Conservation (phyloP, 2,888 invertebrate genomes). For the Callyntrura sp. region DNA sequence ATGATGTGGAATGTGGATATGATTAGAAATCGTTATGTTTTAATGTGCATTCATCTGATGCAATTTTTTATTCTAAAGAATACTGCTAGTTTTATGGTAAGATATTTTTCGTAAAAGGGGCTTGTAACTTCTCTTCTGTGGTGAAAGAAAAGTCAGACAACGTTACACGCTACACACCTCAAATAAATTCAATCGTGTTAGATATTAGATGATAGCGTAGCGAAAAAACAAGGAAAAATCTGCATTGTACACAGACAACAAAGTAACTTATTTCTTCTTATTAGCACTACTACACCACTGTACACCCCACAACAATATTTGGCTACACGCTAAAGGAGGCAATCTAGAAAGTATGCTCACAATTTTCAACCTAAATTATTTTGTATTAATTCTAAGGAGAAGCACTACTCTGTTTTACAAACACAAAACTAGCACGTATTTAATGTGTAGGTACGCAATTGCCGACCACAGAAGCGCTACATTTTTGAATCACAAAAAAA, state of each 20-base stretch:
- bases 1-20: slow-evolving; percentile 1
- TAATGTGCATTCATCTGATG: slow-evolving; percentile 37
- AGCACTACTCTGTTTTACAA: too few relatives aligned
- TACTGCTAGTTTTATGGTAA: slow-evolving; percentile 37
- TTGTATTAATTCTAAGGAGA: too few relatives aligned
- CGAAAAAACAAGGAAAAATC: slow-evolving; percentile 23
- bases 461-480: too few relatives aligned
- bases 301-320: too few relatives aligned
- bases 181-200: neutral
- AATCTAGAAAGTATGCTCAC: slow-evolving; percentile 26
- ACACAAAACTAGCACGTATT: too few relatives aligned
- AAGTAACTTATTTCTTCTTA: neutral
- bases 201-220: slow-evolving; percentile 1
- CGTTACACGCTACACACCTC: neutral
- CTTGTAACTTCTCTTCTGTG: neutral
- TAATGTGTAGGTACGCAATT: too few relatives aligned
- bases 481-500: too few relatives aligned
- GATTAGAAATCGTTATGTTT: neutral
- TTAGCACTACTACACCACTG: neutral
- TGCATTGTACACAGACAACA: slow-evolving; percentile 1
- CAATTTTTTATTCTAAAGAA: slow-evolving; percentile 37
- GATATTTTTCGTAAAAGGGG: slow-evolving; percentile 41
- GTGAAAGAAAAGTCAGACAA: slow-evolving; percentile 32
- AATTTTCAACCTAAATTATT: slow-evolving; percentile 24
- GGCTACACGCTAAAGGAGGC: too few relatives aligned